Conservation (phyloP, 1,140 invertebrate genomes). For the Kradibia gibbosae region DNA sequence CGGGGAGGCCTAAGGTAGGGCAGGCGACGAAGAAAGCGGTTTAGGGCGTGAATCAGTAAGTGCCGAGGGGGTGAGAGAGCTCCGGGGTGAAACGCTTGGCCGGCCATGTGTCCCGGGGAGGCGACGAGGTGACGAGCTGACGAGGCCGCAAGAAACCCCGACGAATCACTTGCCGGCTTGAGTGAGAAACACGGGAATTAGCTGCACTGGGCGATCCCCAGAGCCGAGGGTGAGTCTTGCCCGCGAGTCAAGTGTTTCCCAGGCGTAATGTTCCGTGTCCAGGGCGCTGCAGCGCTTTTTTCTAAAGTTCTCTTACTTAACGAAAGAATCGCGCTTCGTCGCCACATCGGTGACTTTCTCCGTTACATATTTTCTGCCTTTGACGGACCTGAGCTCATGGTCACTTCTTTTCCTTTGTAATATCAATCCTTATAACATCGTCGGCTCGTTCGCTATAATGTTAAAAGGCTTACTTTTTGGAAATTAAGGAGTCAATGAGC, state of each 20-base stretch:
- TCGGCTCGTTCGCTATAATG: too few relatives aligned
- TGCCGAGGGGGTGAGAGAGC: conserved; percentile 52
- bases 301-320: neutral
- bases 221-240: neutral
- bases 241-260: conserved; percentile 38
- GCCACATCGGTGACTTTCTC: too few relatives aligned
- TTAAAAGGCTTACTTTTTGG: too few relatives aligned
- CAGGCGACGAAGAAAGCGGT: neutral
- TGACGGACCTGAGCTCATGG: too few relatives aligned
- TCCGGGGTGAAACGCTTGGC: conserved; percentile 68
- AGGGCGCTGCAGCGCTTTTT: neutral
- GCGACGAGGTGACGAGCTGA: conserved; percentile 50
- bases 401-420: too few relatives aligned
- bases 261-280: conserved; percentile 30
- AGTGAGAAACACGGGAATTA: conserved; percentile 40
- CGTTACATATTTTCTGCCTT: too few relatives aligned
- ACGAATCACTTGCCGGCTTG: conserved; percentile 70
- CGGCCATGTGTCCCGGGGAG: conserved; percentile 62
- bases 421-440: too few relatives aligned
- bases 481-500: too few relatives aligned
- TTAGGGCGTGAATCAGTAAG: neutral
- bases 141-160: conserved; percentile 66
- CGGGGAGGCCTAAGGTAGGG: too few relatives aligned
- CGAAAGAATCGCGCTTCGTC: neutral
- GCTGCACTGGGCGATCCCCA: conserved; percentile 25